phyloP scores from a whole-genome alignment of 2,113 vertebrate genomes.

The Hippoglossus stenolepis region DNA sequence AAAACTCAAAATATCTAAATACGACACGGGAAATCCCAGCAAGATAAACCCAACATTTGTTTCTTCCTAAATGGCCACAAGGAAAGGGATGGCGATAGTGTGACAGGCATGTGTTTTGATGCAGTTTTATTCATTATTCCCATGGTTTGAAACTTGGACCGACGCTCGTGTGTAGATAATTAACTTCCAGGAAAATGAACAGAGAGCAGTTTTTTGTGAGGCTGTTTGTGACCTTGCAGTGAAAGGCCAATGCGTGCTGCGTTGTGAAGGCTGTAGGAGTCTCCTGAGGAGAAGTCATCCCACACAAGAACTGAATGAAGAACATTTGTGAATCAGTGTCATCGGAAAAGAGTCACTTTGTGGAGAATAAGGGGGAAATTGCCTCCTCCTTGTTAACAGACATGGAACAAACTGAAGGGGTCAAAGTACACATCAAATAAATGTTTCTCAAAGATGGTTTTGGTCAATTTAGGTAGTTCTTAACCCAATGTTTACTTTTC shows the following conservation, averaged over 20 bases:
- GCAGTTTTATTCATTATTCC: background rate
- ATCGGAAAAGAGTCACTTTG: background rate
- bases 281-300: background rate
- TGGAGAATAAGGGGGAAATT: background rate
- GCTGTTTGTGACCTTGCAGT: background rate
- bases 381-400: too few relatives aligned
- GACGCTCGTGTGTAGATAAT: background rate
- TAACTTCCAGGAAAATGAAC: background rate
- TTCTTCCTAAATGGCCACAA: background rate
- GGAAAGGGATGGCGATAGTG: background rate
- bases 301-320: background rate
- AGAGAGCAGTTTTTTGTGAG: background rate
- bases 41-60: background rate
- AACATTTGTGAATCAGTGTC: background rate
- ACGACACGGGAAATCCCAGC: background rate
- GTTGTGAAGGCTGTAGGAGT: background rate
- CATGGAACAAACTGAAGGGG: too few relatives aligned
- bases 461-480: too few relatives aligned
- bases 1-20: slow-evolving; percentile 13
- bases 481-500: too few relatives aligned
- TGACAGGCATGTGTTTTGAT: background rate
- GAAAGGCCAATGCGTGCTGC: too few relatives aligned
- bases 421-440: too few relatives aligned
- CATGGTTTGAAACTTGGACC: background rate
- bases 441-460: too few relatives aligned